Evolutionary conservation across 2,888 invertebrate genomes (phyloP).

Genomic region (Punctoribates punctum): DNA sequence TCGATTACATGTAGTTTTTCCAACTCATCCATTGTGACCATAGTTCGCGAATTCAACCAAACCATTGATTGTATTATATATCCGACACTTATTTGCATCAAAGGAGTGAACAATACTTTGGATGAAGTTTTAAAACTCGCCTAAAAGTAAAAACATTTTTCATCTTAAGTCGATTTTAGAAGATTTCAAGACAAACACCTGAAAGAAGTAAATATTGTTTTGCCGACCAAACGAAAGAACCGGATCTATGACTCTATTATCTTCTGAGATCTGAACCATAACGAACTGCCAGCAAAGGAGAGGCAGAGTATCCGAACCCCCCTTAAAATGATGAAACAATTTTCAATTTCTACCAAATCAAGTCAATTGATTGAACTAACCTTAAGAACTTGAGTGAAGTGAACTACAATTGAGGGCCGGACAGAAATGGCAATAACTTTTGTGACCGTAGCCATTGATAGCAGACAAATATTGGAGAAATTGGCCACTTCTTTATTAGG

Average conservation of each 20-base stretch:
- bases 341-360: constrained; percentile 4
- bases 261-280: constrained; percentile 67
- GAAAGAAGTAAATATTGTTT: constrained; percentile 76
- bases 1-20: constrained; percentile 85
- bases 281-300: constrained; percentile 89
- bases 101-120: constrained; percentile 60
- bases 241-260: constrained; percentile 69
- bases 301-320: constrained; percentile 70
- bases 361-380: constrained; percentile 55
- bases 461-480: constrained; percentile 64
- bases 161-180: constrained; percentile 37
- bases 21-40: constrained; percentile 76
- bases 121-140: constrained; percentile 54
- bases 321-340: constrained; percentile 49
- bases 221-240: constrained; percentile 85
- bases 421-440: constrained; percentile 79
- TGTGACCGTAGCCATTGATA: constrained; percentile 90
- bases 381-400: constrained; percentile 71
- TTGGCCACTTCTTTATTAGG: constrained; percentile 64
- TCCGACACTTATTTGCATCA: constrained; percentile 67
- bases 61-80: constrained; percentile 66
- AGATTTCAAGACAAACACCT: constrained; percentile 56
- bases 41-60: constrained; percentile 75
- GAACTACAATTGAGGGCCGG: constrained; percentile 69
- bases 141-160: constrained; percentile 40